Evolutionary conservation across 2,113 vertebrate species (phyloP), one percentile per base, ranked within the genome.

Genomic region (Shinisaurus crocodilurus): DNA sequence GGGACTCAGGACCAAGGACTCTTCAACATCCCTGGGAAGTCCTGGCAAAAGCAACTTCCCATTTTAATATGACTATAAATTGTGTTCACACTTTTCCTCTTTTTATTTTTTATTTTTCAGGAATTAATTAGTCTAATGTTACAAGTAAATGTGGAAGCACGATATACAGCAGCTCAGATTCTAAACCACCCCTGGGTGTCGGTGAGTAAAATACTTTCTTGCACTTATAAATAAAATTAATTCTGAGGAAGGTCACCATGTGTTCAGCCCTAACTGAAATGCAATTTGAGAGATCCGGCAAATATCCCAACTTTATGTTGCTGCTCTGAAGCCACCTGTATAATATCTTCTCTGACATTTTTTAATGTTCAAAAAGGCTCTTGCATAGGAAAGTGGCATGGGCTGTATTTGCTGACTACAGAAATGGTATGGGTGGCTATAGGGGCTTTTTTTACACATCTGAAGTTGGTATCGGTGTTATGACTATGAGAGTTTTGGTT

Each of bases 111-210:
- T 93, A 48, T 63, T 20, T 84, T 79, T 29, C 93, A 99, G 99
- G 99, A 99, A 92, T 95, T 99, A 96, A 99, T 99, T 93, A 98
- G 98, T 93, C 97, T 97, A 83, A 99, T 99, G 99, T 97, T 99
- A 87, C 98, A 98, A 86, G 98, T 99, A 93, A 98, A 99, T 32
- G 96, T 96, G 9, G 98, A 99, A 92, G 98, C 98, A 63, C 98
- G 99, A 85, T 99, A 98, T 85, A 98, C 98, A 1, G 99, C 99
- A 2, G 98, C 98, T 86, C 98, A 99, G 70, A 98, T 99, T 95
- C 97, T 99, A 88, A 97, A 96, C 85, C 99, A 99, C 96, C 98
- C 98, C 85, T 99, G 99, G 99, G 98, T 99, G 96, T 98, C 98
- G 92, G 99, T 99, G 96, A 96, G 98, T 98, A 96, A 92, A 92